These are phyloP conservation scores for Mamestra configurata DNA, from an alignment of 1,140 invertebrate genomes.

Conservation along the genomic window DNA sequence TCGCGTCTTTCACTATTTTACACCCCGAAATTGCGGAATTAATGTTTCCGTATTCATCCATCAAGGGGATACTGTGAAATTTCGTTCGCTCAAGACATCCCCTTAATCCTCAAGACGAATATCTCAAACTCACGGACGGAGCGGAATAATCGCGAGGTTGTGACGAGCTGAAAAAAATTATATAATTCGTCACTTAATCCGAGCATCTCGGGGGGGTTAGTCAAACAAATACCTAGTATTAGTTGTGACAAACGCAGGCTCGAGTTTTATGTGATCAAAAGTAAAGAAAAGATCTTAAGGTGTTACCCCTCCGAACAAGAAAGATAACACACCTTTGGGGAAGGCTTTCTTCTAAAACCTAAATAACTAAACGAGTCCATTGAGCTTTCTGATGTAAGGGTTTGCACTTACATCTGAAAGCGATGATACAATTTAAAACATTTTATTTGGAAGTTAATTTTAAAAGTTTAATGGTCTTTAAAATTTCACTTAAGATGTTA, in stretches of 20 bases:
- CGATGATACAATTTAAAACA: not conserved
- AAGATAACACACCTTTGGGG: slow-evolving; percentile 11
- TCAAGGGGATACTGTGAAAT: slow-evolving; percentile 82
- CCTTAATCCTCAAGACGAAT: slow-evolving; percentile 85
- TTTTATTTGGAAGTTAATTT: not conserved
- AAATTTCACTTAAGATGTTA: slow-evolving; percentile 15
- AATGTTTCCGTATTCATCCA: slow-evolving; percentile 81
- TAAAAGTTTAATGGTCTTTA: slow-evolving; percentile 13
- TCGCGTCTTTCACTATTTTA: slow-evolving; percentile 76
- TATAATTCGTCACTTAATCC: slow-evolving; percentile 86
- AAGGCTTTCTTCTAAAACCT: not conserved
- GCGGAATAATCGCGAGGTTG: slow-evolving; percentile 81
- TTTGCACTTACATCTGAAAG: not conserved
- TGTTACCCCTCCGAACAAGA: not conserved
- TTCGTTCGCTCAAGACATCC: slow-evolving; percentile 76
- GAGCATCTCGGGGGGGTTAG: slow-evolving; percentile 66
- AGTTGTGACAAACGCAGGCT: slow-evolving; percentile 70
- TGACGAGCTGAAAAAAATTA: slow-evolving; percentile 80
- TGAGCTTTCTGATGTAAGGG: no score
- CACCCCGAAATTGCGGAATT: slow-evolving; percentile 79
- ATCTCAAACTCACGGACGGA: slow-evolving; percentile 82
- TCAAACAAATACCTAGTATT: slow-evolving; percentile 81
- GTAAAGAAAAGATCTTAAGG: slow-evolving; percentile 5
- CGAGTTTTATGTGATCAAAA: slow-evolving; percentile 58
- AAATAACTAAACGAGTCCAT: not conserved